Conservation (phyloP, 1,140 invertebrate genomes). For the Mizuhopecten yessoensis region DNA sequence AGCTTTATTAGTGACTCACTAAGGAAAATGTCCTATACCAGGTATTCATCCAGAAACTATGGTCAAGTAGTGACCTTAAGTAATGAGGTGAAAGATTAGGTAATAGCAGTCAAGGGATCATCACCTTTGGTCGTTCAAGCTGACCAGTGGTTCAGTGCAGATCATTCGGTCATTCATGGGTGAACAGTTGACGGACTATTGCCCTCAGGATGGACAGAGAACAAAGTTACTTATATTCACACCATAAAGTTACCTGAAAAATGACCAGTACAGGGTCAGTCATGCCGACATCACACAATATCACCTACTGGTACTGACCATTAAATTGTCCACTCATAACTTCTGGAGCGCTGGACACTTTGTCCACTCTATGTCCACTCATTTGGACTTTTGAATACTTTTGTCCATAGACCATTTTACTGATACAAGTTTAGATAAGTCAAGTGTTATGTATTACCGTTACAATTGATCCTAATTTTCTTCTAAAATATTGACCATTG, state of each 20-base stretch:
- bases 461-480: not conserved
- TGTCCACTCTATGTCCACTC: not conserved
- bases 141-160: not conserved
- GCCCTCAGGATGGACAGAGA: not conserved
- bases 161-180: not conserved
- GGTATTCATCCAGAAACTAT: not conserved
- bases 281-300: not conserved
- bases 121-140: constrained; percentile 7
- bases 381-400: not conserved
- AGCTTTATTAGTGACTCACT: not conserved
- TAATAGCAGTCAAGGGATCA: constrained; percentile 5
- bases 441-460: not conserved
- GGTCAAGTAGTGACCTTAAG: constrained; percentile 2
- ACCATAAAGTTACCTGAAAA: not conserved
- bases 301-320: not conserved
- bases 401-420: not conserved
- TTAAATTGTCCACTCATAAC: constrained; percentile 30
- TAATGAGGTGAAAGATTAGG: not conserved
- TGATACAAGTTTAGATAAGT: constrained; percentile 10
- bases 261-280: not conserved
- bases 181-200: not conserved
- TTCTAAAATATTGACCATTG: not conserved
- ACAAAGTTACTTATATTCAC: constrained; percentile 22
- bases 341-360: not conserved
- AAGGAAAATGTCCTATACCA: not conserved